Evolutionary conservation across 2,888 invertebrate species (phyloP).

Genomic region (Herminia tarsipennalis): DNA sequence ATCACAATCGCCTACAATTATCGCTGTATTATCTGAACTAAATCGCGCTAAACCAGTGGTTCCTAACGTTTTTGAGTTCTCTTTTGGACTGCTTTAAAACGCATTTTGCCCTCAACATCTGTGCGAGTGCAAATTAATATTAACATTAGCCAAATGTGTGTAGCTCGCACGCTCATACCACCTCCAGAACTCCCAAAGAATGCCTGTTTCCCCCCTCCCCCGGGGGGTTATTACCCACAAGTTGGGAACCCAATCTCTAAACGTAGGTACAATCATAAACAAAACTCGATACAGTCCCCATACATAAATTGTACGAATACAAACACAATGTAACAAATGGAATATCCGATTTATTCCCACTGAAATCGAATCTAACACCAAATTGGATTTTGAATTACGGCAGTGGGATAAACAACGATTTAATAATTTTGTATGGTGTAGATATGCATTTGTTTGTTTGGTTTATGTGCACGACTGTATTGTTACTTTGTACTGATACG

Average conservation of each 20-base stretch:
- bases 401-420: conserved; percentile 56
- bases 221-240: no score
- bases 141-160: no score
- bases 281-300: conserved; percentile 62
- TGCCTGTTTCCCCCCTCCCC: no score
- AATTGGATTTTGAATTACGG: conserved; percentile 80
- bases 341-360: conserved; percentile 69
- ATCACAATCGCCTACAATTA: conserved; percentile 25
- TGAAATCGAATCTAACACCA: conserved; percentile 71
- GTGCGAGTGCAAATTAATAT: no score
- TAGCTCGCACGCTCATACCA: no score
- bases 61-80: no score
- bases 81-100: no score
- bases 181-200: no score
- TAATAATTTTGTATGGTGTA: conserved; percentile 48
- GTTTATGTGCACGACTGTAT: conserved; percentile 18
- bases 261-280: conserved; percentile 47
- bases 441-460: conserved; percentile 24
- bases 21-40: conserved; percentile 24
- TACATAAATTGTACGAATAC: conserved; percentile 64
- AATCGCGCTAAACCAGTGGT: conserved; percentile 15
- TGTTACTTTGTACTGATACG: conserved; percentile 20
- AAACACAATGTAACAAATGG: conserved; percentile 64
- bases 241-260: no score
- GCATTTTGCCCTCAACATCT: no score